phyloP scores from a whole-genome alignment of 2,797 vertebrate species.

The Ceryle rudis region DNA sequence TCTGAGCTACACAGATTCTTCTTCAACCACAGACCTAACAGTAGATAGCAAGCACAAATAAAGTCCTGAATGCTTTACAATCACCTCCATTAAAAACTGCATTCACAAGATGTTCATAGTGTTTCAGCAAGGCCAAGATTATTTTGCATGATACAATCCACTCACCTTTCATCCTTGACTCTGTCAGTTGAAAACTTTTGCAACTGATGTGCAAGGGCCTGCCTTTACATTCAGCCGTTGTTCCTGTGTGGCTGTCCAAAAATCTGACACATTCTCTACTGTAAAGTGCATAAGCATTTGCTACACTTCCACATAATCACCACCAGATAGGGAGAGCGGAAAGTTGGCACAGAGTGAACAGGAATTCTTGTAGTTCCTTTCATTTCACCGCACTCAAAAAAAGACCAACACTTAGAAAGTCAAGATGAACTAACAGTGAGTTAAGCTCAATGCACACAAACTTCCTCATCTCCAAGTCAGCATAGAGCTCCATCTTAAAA shows the following conservation, averaged over 20 bases:
- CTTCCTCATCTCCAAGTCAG: background rate
- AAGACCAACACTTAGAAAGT: background rate
- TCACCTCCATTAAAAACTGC: background rate
- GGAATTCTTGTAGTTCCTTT: background rate
- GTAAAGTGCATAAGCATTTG: background rate
- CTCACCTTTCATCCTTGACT: background rate
- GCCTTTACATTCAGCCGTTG: background rate
- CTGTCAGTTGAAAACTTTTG: background rate
- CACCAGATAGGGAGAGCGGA: background rate
- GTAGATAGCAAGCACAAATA: background rate
- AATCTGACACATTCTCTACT: background rate
- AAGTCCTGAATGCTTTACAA: background rate
- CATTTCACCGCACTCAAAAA: background rate
- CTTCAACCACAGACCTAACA: background rate
- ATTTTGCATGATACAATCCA: background rate
- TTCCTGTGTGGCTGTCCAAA: background rate
- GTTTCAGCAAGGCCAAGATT: background rate
- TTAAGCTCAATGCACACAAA: background rate
- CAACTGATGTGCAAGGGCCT: background rate
- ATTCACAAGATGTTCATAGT: background rate
- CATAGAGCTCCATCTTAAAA: background rate
- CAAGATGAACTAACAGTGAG: background rate
- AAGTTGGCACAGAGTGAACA: background rate
- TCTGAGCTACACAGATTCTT: background rate
- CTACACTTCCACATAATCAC: background rate